Base-by-base conservation (phyloP, 2,888 invertebrate species). In the Tribolium freemani region DNA sequence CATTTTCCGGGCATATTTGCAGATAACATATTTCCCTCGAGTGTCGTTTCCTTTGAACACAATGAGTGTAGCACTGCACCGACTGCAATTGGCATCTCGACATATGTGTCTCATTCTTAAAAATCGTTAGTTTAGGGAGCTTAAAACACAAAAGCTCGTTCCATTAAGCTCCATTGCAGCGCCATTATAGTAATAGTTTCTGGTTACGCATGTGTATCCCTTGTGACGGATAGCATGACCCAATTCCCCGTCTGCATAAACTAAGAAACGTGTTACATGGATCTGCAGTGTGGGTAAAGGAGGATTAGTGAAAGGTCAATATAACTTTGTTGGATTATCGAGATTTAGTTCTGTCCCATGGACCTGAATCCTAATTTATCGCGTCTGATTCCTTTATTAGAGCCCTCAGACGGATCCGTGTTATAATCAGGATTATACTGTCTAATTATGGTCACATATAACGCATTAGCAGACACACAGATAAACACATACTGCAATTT, bases 301-400 rank as follows among this genome's bases (percentile, higher is more conserved):
- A 75, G 79, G 80, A 81, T 81, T 80, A 81, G 78, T 76, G 75
- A 71, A 80, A 79, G 81, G 82, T 83, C 82, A 83, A 83, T 83
- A 83, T 82, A 83, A 83, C 82, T 83, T 83, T 78, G 79, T 76
- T 76, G 77, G 82, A 83, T 83, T 83, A 83, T 81, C 82, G 79
- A 79, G 81, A 83, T 81, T 82, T 80, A 79, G 81, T 77, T 80
- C 78, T 78, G 80, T 81, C 78, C 80, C 74, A 75, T 75, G 77
- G 78, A 78, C 78, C 79, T 75, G 81, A 81, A 80, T 81, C 80
- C 81, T 78, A 81, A 82, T 82, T 81, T 82, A 82, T 82, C 53
- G 70, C 72, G 58, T 61, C 63, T 69, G 71, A 74, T 68, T 69
- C 74, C 66, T 71, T 73, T 73, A 71, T 73, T 71, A 46, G 70